These are phyloP conservation scores for Cardiocondyla obscurior DNA, from an alignment of 1,140 invertebrate genomes.

Conservation along the genomic window DNA sequence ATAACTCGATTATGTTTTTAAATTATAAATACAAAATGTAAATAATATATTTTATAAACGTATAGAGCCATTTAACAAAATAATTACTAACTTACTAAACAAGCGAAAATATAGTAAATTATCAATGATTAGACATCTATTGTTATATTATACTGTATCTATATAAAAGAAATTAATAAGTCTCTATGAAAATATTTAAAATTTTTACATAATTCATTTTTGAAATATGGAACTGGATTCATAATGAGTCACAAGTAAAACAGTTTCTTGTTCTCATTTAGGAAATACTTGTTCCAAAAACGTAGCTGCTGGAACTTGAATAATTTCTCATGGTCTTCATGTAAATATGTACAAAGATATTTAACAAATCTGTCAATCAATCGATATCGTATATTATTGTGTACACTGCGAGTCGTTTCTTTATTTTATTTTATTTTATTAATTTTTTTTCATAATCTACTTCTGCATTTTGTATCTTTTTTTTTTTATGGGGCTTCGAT, in stretches of 20 bases:
- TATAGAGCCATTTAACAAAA: background rate
- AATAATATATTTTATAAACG: background rate
- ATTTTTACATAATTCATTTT: slow-evolving; percentile 37
- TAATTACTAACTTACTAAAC: background rate
- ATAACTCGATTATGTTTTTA: background rate
- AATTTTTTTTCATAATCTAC: slow-evolving; percentile 75
- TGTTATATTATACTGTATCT: background rate
- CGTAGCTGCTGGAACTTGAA: slow-evolving; percentile 73
- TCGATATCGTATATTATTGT: slow-evolving; percentile 69
- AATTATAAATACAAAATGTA: background rate
- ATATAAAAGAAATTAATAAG: background rate
- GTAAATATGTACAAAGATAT: slow-evolving; percentile 78
- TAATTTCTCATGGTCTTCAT: slow-evolving; percentile 71
- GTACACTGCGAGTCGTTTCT: slow-evolving; percentile 71
- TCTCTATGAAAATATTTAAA: slow-evolving; percentile 67
- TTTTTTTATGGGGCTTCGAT: slow-evolving; percentile 73
- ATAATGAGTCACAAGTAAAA: slow-evolving; percentile 53
- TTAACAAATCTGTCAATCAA: slow-evolving; percentile 73
- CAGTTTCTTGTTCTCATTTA: slow-evolving; percentile 51
- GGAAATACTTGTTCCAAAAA: slow-evolving; percentile 56
- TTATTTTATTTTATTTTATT: slow-evolving; percentile 50
- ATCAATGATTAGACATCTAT: slow-evolving; percentile 13
- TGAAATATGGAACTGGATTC: slow-evolving; percentile 36
- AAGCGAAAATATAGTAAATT: background rate
- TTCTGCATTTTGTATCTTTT: slow-evolving; percentile 76